These are phyloP conservation scores for Ectemnius continuus DNA, from an alignment of 2,888 invertebrate genomes.

Conservation along the genomic window DNA sequence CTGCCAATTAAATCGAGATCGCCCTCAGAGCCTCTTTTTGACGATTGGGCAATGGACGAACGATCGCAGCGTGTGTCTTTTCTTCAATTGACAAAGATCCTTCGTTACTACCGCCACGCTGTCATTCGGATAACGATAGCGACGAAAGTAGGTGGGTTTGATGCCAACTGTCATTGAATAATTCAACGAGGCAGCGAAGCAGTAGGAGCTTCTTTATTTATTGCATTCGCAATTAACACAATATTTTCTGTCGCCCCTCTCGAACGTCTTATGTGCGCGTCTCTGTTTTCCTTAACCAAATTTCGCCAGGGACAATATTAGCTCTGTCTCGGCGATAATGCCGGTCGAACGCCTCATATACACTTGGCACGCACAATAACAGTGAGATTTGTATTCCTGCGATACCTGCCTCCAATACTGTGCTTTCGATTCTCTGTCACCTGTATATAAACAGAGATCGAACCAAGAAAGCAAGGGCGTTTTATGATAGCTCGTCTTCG, in stretches of 20 bases:
- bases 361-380: conserved; percentile 8
- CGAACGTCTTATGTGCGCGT: neutral
- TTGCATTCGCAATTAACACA: conserved; percentile 3
- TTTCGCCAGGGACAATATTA: conserved; percentile 6
- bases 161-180: too few relatives aligned
- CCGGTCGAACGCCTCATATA: neutral
- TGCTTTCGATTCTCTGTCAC: too few relatives aligned
- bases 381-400: conserved; percentile 1
- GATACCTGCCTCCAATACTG: neutral
- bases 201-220: neutral
- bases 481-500: too few relatives aligned
- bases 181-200: neutral
- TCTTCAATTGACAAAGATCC: neutral
- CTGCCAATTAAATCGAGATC: conserved; percentile 21
- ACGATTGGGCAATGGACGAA: neutral
- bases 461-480: too few relatives aligned
- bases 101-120: too few relatives aligned
- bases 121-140: too few relatives aligned
- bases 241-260: conserved; percentile 3
- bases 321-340: neutral
- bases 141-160: neutral
- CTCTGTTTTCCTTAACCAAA: conserved; percentile 1
- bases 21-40: neutral
- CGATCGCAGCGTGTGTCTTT: conserved; percentile 15
- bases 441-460: too few relatives aligned